Conservation (phyloP, 2,888 invertebrate species). For the Dexiosoma caninum region DNA sequence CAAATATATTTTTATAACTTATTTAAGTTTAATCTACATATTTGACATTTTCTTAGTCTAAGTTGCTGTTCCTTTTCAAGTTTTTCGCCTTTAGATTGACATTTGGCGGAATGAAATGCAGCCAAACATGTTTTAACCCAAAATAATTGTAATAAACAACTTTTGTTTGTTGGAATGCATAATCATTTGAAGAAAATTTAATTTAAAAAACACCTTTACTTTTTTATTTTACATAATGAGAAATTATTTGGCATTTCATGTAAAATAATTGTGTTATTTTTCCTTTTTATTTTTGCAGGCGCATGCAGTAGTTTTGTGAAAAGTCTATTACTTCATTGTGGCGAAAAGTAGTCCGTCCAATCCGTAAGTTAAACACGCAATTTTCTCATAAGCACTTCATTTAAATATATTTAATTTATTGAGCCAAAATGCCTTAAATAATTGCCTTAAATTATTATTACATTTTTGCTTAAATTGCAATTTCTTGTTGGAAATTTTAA, state of each 20-base stretch:
- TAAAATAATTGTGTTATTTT: not conserved
- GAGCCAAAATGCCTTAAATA: not conserved
- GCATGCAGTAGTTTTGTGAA: slow-evolving; percentile 4
- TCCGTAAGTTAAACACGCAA: slow-evolving; percentile 56
- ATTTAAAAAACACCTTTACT: not conserved
- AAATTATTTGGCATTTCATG: not conserved
- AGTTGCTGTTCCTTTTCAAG: not conserved
- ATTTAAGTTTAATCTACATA: slow-evolving; percentile 34
- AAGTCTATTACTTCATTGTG: slow-evolving; percentile 33
- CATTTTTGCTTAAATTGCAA: slow-evolving; percentile 35
- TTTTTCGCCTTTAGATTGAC: slow-evolving; percentile 21
- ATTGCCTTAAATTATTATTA: slow-evolving; percentile 10
- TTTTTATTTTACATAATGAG: slow-evolving; percentile 1
- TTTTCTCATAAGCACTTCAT: slow-evolving; percentile 49
- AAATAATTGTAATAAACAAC: not conserved
- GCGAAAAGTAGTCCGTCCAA: slow-evolving; percentile 46
- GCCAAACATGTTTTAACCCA: slow-evolving; percentile 22
- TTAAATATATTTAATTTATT: slow-evolving; percentile 28
- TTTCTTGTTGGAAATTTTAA: slow-evolving; percentile 29
- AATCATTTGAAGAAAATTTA: not conserved
- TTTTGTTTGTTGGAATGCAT: not conserved
- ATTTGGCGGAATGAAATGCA: slow-evolving; percentile 14
- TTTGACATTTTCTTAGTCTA: slow-evolving; percentile 35
- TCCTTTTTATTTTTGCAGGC: not conserved
- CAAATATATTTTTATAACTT: not conserved